phyloP scores from a whole-genome alignment of 2,888 invertebrate genomes.

The Aspidapion aeneum region DNA sequence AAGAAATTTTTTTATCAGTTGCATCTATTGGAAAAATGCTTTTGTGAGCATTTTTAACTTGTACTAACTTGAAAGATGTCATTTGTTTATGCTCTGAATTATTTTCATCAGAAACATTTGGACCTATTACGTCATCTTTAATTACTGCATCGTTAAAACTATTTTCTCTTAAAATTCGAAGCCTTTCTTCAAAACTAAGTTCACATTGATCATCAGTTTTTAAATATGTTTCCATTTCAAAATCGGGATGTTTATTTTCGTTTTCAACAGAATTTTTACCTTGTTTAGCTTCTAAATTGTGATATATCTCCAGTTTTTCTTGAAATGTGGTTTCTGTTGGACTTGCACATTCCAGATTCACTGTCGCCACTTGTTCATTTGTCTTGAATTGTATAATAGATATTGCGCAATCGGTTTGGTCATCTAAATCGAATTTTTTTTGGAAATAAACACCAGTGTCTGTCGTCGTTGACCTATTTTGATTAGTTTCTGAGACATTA shows the following conservation, averaged over 20 bases:
- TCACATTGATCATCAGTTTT: not conserved
- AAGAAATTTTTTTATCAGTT: no score
- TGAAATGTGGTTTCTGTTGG: not conserved
- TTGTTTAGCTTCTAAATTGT: not conserved
- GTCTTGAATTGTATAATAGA: not conserved
- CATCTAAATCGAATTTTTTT: not conserved
- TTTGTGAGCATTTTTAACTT: no score
- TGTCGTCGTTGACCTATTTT: not conserved
- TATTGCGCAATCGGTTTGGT: not conserved
- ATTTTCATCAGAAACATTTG: no score
- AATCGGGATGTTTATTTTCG: not conserved
- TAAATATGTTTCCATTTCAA: not conserved
- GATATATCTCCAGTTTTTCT: no score
- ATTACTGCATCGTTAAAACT: not conserved
- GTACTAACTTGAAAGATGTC: no score
- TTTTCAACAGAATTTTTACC: not conserved
- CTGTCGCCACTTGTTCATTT: not conserved
- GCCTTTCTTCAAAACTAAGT: not conserved
- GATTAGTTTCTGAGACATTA: not conserved
- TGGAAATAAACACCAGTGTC: not conserved
- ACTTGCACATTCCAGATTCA: not conserved
- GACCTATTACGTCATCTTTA: no score
- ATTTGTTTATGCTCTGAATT: no score
- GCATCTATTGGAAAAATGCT: no score
- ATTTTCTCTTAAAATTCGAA: not conserved